phyloP scores from a whole-genome alignment of 2,113 vertebrate species.

The Pogona vitticeps region DNA sequence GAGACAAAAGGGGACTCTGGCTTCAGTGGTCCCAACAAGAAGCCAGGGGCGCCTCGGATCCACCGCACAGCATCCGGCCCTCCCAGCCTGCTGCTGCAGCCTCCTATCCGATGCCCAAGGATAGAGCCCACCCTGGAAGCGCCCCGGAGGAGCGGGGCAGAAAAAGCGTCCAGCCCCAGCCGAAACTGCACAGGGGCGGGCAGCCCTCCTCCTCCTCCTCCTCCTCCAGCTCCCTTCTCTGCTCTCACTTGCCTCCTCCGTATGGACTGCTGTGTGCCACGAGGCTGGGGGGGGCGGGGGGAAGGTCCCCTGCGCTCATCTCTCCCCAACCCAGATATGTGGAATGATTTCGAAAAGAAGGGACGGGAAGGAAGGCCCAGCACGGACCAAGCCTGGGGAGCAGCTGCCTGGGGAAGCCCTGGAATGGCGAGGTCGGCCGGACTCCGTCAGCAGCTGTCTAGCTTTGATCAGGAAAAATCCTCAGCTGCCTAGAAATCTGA shows the following conservation, averaged over 20 bases:
- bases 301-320: not conserved
- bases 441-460: not conserved
- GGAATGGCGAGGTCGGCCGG: not conserved
- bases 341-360: not conserved
- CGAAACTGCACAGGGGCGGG: not conserved
- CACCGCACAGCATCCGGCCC: no score
- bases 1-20: no score
- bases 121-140: not conserved
- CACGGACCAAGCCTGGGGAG: not conserved
- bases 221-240: no score
- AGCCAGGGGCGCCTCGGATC: no score
- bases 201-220: not conserved
- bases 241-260: not conserved
- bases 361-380: not conserved
- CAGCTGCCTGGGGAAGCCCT: not conserved
- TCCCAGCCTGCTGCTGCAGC: no score
- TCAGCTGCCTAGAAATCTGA: not conserved
- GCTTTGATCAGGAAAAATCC: not conserved
- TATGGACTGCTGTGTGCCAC: not conserved
- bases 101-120: no score
- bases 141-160: not conserved
- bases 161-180: not conserved
- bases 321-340: not conserved
- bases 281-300: no score
- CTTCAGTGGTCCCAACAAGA: no score